A percentile compares a stretch with the other conserved stretches of the same genome.
These are phyloP conservation scores for Drosophila stalkeri DNA, from an alignment of 2,888 invertebrate species.

Conservation along the genomic window DNA sequence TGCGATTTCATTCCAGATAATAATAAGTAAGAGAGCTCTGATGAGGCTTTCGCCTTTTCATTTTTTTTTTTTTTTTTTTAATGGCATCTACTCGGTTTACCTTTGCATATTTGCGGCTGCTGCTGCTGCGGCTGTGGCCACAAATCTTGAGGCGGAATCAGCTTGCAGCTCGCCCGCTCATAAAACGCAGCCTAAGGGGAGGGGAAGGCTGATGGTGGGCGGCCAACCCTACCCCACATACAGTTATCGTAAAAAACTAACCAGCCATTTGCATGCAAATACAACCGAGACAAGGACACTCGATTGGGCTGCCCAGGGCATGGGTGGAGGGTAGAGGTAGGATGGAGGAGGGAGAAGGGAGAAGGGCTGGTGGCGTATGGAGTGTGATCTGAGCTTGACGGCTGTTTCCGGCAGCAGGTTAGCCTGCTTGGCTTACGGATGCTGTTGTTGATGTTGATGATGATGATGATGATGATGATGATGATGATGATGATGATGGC, in stretches of 20 bases:
- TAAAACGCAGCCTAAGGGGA: slow-evolving; percentile 55
- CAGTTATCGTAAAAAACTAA: slow-evolving; percentile 39
- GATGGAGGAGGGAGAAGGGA: neutral
- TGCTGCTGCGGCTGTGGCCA: slow-evolving; percentile 7
- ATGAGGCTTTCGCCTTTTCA: slow-evolving; percentile 1
- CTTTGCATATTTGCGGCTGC: slow-evolving; percentile 30
- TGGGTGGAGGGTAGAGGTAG: neutral
- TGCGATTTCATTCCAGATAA: slow-evolving; percentile 25
- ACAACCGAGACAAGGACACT: slow-evolving; percentile 51
- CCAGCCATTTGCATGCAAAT: slow-evolving; percentile 64
- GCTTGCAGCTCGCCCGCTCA: slow-evolving; percentile 40
- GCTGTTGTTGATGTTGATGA: slow-evolving; percentile 19
- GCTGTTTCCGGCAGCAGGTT: slow-evolving; percentile 20
- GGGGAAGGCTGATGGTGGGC: neutral
- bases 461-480: slow-evolving; percentile 36
- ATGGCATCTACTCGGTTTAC: slow-evolving; percentile 24
- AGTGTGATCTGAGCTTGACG: slow-evolving; percentile 9
- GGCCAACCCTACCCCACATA: neutral
- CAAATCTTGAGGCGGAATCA: slow-evolving; percentile 50
- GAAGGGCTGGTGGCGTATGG: neutral
- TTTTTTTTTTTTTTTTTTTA: slow-evolving; percentile 10
- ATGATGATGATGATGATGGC: slow-evolving; percentile 33
- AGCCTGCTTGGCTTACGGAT: slow-evolving; percentile 16
- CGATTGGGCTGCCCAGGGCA: slow-evolving; percentile 24
- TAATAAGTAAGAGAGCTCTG: slow-evolving; percentile 15